Conservation (phyloP, 1,140 invertebrate genomes). For the Phenacoccus solenopsis region DNA sequence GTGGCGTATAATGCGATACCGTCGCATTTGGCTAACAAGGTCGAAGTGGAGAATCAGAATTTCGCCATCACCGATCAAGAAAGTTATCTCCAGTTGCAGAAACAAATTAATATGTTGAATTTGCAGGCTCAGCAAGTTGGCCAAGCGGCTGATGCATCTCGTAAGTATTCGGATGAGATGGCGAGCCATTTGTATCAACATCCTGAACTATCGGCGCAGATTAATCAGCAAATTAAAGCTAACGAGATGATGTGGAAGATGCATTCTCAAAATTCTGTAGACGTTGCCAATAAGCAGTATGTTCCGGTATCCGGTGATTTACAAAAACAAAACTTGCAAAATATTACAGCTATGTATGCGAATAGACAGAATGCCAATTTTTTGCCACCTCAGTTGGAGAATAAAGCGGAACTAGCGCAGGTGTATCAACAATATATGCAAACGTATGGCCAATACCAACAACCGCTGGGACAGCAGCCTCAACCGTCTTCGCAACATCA, state of each 20-base stretch:
- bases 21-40: not conserved
- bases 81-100: not conserved
- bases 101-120: not conserved
- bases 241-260: not conserved
- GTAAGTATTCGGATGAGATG: not conserved
- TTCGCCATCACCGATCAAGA: not conserved
- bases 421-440: not conserved
- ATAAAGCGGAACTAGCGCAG: not conserved
- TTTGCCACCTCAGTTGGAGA: not conserved
- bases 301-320: not conserved
- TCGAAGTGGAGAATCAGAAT: not conserved
- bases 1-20: not conserved
- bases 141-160: not conserved
- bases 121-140: not conserved
- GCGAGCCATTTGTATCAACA: not conserved
- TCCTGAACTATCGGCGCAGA: not conserved
- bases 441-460: not conserved
- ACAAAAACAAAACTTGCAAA: not conserved
- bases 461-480: not conserved
- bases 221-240: not conserved
- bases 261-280: not conserved
- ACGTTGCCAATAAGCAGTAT: not conserved
- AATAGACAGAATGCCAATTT: not conserved
- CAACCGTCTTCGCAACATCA: not conserved
- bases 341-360: not conserved